phyloP scores from a whole-genome alignment of 2,888 invertebrate species.

The Atherix ibis region DNA sequence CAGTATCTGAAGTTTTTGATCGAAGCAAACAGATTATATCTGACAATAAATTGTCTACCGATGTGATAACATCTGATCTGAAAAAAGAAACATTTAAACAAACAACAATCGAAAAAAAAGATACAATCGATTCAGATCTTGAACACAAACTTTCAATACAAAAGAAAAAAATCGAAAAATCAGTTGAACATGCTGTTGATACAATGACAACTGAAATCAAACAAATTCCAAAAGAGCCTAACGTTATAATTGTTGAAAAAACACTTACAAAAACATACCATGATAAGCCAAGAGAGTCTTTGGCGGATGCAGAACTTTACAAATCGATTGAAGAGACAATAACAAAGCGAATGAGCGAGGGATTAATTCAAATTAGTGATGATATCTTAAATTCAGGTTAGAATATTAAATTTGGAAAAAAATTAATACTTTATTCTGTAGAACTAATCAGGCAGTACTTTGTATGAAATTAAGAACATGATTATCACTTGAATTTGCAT shows the following conservation, averaged over 20 bases:
- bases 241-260: conserved; percentile 7
- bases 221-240: conserved; percentile 1
- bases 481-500: no score
- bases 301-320: conserved; percentile 30
- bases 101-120: conserved; percentile 5
- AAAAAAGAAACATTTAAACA: background rate
- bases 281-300: conserved; percentile 22
- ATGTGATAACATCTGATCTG: background rate
- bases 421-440: no score
- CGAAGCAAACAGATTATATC: background rate
- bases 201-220: conserved; percentile 2
- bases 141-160: conserved; percentile 10
- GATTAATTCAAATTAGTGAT: conserved; percentile 24
- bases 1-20: conserved; percentile 1
- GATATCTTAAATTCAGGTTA: conserved; percentile 16
- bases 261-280: conserved; percentile 16
- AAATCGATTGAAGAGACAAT: conserved; percentile 29
- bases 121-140: conserved; percentile 10
- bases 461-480: no score
- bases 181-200: conserved; percentile 5
- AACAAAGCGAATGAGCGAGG: conserved; percentile 29
- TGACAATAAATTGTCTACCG: conserved; percentile 1
- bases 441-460: no score
- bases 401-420: background rate
- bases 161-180: conserved; percentile 13